Evolutionary conservation across 2,797 vertebrate genomes (phyloP), one percentile per base, ranked within the genome.

Genomic region (Girardinus metallicus): DNA sequence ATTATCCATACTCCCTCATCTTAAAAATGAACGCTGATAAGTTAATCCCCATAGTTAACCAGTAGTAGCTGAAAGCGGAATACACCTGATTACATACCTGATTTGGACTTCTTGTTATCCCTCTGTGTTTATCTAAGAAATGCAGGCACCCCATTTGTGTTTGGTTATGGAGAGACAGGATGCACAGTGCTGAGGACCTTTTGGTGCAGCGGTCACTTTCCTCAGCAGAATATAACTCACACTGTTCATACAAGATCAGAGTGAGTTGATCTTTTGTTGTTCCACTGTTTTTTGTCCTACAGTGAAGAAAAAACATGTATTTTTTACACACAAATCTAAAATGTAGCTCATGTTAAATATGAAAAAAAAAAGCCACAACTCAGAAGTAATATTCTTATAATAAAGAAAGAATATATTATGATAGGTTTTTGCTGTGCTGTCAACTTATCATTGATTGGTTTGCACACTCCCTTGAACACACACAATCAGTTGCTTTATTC

Each of bases 371-470:
- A 55, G 9, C 23, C 51, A 11, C 51, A 55, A 55, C 23, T 55
- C 51, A 55, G 23, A 26, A 55, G 51, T 9, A 55, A 55, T 4
- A 55, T 55, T n/a, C 26, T 55, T 11, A n/a, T 26, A n/a, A n/a
- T 55, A n/a, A 55, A n/a, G 53, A n/a, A 29, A 60, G n/a, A 60
- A 29, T 13, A n/a, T 55, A 11, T 26, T 11, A 55, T 26, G 23
- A 71, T 39, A 41, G 76, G 57, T 34, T 49, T 83, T 77, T 62
- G 78, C 73, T 72, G 39, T 23, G 66, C 44, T 73, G 74, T 85
- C 15, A 3, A 87, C 76, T 75, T 16, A 68, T 77, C 75, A 86
- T 85, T 64, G 88, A 88, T 88, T 70, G 66, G 47, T 82, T 86
- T 62, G 74, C 73, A 85, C 62, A 21, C 39, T 77, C 16, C n/a